These are phyloP conservation scores for Hormaphis cornu DNA, from an alignment of 1,140 invertebrate species.

Conservation along the genomic window DNA sequence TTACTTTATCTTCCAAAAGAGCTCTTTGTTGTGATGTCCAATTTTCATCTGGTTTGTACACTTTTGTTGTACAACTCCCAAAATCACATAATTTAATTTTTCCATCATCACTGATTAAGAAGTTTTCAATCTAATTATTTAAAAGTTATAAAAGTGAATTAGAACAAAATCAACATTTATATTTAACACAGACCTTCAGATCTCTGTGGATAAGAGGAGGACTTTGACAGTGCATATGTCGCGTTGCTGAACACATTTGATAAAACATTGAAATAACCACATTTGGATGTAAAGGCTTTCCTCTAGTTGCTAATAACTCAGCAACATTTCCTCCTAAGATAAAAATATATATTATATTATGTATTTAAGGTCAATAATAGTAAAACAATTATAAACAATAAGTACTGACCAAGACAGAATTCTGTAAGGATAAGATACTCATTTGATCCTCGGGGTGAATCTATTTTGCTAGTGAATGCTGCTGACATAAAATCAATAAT, in stretches of 20 bases:
- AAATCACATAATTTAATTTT: constrained; percentile 96
- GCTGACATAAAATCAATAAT: constrained; percentile 69
- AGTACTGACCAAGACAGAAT: constrained; percentile 50
- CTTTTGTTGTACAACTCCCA: constrained; percentile 85
- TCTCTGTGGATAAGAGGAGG: constrained; percentile 88
- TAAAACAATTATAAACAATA: not conserved
- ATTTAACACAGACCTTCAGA: constrained; percentile 56
- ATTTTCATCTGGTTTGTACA: constrained; percentile 69
- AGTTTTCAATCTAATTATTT: constrained; percentile 53
- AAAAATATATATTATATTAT: constrained; percentile 23
- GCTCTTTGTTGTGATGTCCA: constrained; percentile 89
- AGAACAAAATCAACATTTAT: not conserved
- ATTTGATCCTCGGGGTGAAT: constrained; percentile 54
- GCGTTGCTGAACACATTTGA: constrained; percentile 78
- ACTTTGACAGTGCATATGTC: constrained; percentile 84
- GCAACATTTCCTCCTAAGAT: constrained; percentile 63
- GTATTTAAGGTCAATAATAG: not conserved
- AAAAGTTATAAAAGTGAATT: constrained; percentile 27
- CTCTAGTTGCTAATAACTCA: constrained; percentile 60
- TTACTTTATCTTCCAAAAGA: constrained; percentile 87
- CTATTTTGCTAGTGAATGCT: constrained; percentile 60
- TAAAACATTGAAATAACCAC: constrained; percentile 83
- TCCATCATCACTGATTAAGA: constrained; percentile 67
- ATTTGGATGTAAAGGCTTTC: constrained; percentile 56
- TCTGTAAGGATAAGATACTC: constrained; percentile 65